Evolutionary conservation across 1,140 invertebrate species (phyloP), one percentile per base, ranked within the genome.

Genomic region (Aphaenogaster rudis): DNA sequence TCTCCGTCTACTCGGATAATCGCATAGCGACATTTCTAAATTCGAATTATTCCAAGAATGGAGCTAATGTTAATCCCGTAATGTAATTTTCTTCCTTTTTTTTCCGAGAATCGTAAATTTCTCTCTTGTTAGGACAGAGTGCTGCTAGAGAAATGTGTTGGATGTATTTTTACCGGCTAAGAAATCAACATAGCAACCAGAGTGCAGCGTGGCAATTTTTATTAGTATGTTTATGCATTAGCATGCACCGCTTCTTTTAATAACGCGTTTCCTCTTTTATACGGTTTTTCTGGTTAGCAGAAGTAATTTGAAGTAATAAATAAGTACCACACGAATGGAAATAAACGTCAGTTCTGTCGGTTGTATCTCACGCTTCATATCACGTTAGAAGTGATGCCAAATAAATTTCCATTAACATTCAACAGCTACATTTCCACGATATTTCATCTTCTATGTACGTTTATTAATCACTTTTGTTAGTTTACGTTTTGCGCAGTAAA

Each of bases 231-330:
- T 66, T 79, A 15, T 61, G 21, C 13, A 59, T 28, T 28, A 39
- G 8, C 3, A 72, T 9, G 17, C 33, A 54, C 5, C 3, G 33
- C 17, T 45, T 77, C 8, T 39, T 66, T 66, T 66, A 66, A 79
- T 79, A 48, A 63, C 42, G 7, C 13, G 5, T 45, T 48, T 39
- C 7, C 39, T 48, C 36, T 79, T 78, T 33, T 21, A 50, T 8
- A 7, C 9, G 0, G 3, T 66, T 64, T 59, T 48, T 78, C 59
- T 39, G 2, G 11, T 6, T 66, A 66, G 28, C 11, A 66, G 6
- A 52, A 57, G 36, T 71, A 81, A 69, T 54, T 39, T 69, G 11
- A 28, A 69, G 36, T 81, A 42, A 69, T 80, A 80, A 81, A 71
- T 54, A 71, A 69, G 48, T 71, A 71, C 39, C 17, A 13, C n/a